Evolutionary conservation across 92 coral and sea anemone species (phyloP).

Genomic region (Phymanthus crucifer): DNA sequence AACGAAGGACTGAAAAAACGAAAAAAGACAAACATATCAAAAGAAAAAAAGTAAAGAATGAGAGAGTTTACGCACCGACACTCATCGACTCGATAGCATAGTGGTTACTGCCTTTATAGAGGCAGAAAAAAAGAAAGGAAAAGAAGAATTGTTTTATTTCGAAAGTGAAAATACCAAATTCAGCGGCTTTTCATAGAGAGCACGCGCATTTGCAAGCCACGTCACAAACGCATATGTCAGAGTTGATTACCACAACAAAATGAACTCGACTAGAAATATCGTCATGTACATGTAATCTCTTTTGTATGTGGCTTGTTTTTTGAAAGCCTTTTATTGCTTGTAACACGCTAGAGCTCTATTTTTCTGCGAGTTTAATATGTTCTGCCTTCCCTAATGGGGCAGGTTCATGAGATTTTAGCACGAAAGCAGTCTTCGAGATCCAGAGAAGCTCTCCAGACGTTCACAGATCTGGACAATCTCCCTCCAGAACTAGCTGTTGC

Average conservation of each 20-base stretch:
- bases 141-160: no score
- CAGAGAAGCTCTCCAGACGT: slow-evolving; percentile 56
- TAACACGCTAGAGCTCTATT: not conserved
- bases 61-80: no score
- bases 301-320: not conserved
- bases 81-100: no score
- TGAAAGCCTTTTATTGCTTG: slow-evolving; percentile 5
- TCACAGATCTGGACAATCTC: slow-evolving; percentile 86
- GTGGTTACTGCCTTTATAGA: not conserved
- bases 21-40: not conserved
- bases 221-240: slow-evolving; percentile 68
- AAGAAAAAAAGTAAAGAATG: no score
- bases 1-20: not conserved
- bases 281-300: not conserved
- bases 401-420: slow-evolving; percentile 66
- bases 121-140: not conserved
- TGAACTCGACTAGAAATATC: slow-evolving; percentile 10
- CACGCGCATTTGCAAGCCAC: slow-evolving; percentile 70
- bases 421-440: slow-evolving; percentile 55
- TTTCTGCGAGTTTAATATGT: slow-evolving; percentile 50
- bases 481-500: slow-evolving; percentile 96
- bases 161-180: not conserved
- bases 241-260: slow-evolving; percentile 61
- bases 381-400: slow-evolving; percentile 71
- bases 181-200: slow-evolving; percentile 27